A percentile compares a stretch with the other conserved stretches of the same genome.
Conservation (phyloP, 2,888 invertebrate genomes). For the Lasioglossum villosulum region DNA sequence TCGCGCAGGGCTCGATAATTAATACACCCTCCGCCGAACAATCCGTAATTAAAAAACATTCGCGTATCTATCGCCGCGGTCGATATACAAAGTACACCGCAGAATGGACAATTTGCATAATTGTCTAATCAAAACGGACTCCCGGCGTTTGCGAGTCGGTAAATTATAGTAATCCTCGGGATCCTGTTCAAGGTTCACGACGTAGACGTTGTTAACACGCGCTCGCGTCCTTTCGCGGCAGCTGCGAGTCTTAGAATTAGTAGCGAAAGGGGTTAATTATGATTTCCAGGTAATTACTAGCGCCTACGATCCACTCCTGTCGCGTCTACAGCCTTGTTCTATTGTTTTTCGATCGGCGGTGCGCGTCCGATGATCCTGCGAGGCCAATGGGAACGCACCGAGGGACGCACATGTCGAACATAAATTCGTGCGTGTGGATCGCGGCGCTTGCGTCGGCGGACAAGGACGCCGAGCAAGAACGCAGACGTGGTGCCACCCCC, state of each 20-base stretch:
- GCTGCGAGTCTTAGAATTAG: not conserved
- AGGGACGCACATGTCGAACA: constrained; percentile 75
- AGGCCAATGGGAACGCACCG: constrained; percentile 65
- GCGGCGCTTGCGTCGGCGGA: constrained; percentile 70
- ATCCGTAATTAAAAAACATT: not conserved
- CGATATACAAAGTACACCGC: not conserved
- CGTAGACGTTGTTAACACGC: not conserved
- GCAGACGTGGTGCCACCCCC: constrained; percentile 71
- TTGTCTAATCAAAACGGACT: constrained; percentile 3
- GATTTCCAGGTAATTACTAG: constrained; percentile 78
- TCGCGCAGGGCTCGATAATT: not conserved
- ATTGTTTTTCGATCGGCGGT: constrained; percentile 19
- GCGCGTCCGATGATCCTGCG: constrained; percentile 71
- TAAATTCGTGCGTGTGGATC: constrained; percentile 73
- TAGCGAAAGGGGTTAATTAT: constrained; percentile 65
- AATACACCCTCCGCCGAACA: not conserved
- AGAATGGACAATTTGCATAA: not conserved
- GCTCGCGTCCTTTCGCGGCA: not conserved
- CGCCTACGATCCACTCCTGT: constrained; percentile 62
- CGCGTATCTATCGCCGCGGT: not conserved
- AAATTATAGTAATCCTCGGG: constrained; percentile 29
- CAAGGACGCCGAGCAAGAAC: constrained; percentile 68
- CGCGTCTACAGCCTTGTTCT: not conserved
- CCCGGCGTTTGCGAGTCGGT: constrained; percentile 23
- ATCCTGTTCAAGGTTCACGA: not conserved